These are phyloP conservation scores for Noctua pronuba DNA, from an alignment of 2,888 invertebrate genomes.

Conservation along the genomic window DNA sequence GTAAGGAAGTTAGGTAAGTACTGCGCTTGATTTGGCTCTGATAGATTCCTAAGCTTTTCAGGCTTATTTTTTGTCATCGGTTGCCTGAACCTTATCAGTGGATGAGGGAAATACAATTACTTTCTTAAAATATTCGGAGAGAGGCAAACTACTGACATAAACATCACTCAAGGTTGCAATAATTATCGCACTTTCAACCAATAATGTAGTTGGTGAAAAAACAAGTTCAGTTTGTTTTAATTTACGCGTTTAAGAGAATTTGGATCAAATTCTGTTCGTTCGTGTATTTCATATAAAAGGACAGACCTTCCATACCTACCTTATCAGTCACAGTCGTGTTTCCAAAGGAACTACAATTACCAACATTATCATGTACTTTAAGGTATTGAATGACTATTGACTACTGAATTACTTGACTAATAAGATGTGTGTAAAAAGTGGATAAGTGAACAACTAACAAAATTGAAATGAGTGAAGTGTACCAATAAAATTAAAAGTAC, in stretches of 20 bases:
- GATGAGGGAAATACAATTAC: neutral
- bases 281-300: conserved; percentile 42
- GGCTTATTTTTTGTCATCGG: no score
- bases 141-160: neutral
- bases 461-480: conserved; percentile 2
- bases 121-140: conserved; percentile 18
- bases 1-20: neutral
- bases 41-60: neutral
- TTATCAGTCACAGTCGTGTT: conserved; percentile 34
- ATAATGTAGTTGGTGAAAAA: conserved; percentile 8
- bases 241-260: conserved; percentile 9
- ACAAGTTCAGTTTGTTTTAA: conserved; percentile 39
- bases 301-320: neutral
- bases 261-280: conserved; percentile 5
- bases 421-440: neutral
- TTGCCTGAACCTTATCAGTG: neutral
- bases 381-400: conserved; percentile 26
- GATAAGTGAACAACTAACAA: neutral
- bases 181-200: neutral
- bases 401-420: neutral
- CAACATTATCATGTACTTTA: conserved; percentile 42
- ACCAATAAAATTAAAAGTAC: neutral
- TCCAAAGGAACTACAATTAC: neutral
- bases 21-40: neutral
- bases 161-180: conserved; percentile 24